Evolutionary conservation across 1,140 invertebrate species (phyloP).

Genomic region (Melitaea cinxia): DNA sequence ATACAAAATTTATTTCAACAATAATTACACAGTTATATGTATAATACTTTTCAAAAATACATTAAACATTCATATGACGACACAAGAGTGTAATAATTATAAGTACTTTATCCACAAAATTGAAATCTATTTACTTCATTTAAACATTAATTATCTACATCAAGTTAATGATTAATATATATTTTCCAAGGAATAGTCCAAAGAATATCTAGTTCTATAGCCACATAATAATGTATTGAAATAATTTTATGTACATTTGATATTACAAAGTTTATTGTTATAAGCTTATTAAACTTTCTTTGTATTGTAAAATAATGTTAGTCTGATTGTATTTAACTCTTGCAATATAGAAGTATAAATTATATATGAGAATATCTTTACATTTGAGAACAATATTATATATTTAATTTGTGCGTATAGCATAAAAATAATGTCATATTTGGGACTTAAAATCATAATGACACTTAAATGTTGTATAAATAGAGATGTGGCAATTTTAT

Average conservation of each 20-base stretch:
- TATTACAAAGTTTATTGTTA: no score
- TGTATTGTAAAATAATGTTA: no score
- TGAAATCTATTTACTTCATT: background rate
- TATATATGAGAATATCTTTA: no score
- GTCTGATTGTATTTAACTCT: no score
- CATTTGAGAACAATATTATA: no score
- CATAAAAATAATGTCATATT: no score
- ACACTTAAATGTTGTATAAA: no score
- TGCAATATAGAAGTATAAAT: no score
- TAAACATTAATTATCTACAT: conserved; percentile 22
- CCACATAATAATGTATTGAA: background rate
- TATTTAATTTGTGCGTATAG: no score
- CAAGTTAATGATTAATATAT: conserved; percentile 2
- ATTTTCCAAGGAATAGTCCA: background rate
- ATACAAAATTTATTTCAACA: conserved; percentile 72
- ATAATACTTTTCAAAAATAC: conserved; percentile 33
- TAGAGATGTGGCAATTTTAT: no score
- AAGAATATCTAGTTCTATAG: background rate
- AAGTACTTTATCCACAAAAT: conserved; percentile 15
- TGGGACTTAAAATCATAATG: no score
- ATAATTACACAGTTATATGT: conserved; percentile 57
- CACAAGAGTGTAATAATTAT: conserved; percentile 11
- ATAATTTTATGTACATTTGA: background rate
- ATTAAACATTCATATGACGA: conserved; percentile 13
- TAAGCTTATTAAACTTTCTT: no score